phyloP scores from a whole-genome alignment of 2,113 vertebrate species.

The Cinclus cinclus region DNA sequence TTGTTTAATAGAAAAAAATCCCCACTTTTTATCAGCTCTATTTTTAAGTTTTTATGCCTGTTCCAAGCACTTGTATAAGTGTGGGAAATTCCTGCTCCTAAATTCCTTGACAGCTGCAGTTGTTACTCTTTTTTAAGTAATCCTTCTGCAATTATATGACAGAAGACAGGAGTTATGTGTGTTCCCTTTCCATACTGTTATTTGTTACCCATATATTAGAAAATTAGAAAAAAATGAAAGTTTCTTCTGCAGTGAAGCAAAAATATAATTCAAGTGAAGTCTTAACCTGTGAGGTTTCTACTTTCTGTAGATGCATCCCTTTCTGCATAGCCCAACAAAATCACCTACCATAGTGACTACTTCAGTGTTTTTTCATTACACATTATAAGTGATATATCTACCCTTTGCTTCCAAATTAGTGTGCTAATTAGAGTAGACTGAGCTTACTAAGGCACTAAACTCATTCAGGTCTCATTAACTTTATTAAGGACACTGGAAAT shows the following conservation, averaged over 20 bases:
- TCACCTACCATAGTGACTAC: background rate
- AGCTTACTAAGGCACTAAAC: background rate
- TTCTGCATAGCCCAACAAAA: background rate
- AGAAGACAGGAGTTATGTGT: background rate
- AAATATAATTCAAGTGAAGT: background rate
- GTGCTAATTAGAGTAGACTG: background rate
- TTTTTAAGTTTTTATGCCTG: background rate
- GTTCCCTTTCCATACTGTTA: background rate
- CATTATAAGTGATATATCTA: background rate
- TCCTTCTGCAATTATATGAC: background rate
- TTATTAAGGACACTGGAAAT: constrained; percentile 12
- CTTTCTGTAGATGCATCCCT: background rate
- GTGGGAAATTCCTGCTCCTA: background rate
- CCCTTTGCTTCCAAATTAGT: background rate
- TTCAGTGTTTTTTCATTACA: background rate
- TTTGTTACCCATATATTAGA: background rate
- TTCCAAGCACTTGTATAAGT: background rate
- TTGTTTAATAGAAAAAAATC: background rate
- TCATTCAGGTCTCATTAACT: constrained; percentile 16
- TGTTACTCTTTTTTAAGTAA: background rate
- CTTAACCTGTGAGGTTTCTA: background rate
- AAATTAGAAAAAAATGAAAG: background rate
- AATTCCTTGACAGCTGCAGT: background rate
- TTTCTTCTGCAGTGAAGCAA: background rate
- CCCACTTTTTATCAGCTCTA: background rate